Base-by-base conservation (phyloP, 2,888 invertebrate genomes). In the Dryobotodes eremita region DNA sequence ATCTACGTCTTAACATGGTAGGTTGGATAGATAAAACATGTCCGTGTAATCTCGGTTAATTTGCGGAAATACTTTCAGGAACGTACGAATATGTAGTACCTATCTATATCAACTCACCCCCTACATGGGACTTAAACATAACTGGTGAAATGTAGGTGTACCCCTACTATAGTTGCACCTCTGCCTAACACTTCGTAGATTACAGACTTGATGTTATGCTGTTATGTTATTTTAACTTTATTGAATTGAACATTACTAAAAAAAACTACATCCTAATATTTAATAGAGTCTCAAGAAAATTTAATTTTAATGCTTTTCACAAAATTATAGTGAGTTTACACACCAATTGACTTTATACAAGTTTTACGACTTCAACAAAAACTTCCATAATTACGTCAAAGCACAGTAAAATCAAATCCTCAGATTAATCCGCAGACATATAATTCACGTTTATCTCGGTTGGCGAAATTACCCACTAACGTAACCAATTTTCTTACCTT, bases 401-500 rank as follows among this genome's bases (percentile, higher is more conserved):
- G 65, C 71, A 77, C 78, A 72, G 72, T 83, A 76, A 80, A 75
- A 89, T 85, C 87, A 91, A 88, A 88, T 82, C 77, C 71, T 80
- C 53, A 42, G 68, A 85, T 89, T 91, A 92, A 92, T 92, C 91
- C 91, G 82, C 85, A 89, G 87, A 90, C 90, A 91, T 91, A 93
- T 95, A 94, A 95, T 94, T 93, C 94, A 92, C 93, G 92, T 94
- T 94, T 94, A 93, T 92, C 92, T 90, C 91, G 87, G 91, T 89
- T 91, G 89, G 91, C 90, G 90, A 94, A 95, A 96, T 96, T 94
- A 95, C 94, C 95, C 94, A 95, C 94, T 95, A 95, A 95, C 95
- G 93, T 94, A 95, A 96, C 95, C 96, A 97, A 96, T 97, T 96
- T 96, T 96, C 95, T 96, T 96, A 96, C 96, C 96, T 97, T 96